Evolutionary conservation across 2,888 invertebrate species (phyloP).

Genomic region (Orthonevra nobilis): DNA sequence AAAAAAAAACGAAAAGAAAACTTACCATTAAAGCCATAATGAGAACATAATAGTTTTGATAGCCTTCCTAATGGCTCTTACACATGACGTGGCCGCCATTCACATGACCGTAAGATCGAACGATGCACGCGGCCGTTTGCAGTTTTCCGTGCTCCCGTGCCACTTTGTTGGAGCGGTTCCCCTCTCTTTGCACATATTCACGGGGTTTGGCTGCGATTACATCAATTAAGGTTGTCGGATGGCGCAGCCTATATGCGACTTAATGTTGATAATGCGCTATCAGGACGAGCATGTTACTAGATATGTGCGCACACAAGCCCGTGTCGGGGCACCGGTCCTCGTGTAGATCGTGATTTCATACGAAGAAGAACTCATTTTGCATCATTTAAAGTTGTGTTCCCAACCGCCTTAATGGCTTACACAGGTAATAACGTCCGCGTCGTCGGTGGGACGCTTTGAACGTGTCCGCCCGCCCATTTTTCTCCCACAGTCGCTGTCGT

Average conservation of each 20-base stretch:
- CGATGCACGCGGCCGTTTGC: conserved; percentile 30
- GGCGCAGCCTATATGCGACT: conserved; percentile 46
- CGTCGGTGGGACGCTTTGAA: conserved; percentile 53
- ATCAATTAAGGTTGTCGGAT: conserved; percentile 48
- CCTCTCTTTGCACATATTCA: conserved; percentile 9
- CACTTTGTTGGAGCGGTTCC: conserved; percentile 17
- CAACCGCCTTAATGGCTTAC: conserved; percentile 62
- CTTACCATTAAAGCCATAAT: conserved; percentile 50
- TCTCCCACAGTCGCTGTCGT: conserved; percentile 51
- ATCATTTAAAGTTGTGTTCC: conserved; percentile 61
- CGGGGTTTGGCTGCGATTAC: conserved; percentile 37
- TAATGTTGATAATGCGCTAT: conserved; percentile 63
- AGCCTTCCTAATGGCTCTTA: conserved; percentile 49
- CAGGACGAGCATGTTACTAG: conserved; percentile 53
- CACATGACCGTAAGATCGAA: conserved; percentile 36
- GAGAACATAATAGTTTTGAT: conserved; percentile 61
- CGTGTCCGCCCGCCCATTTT: conserved; percentile 55
- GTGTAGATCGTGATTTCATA: conserved; percentile 57
- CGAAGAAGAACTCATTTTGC: conserved; percentile 44
- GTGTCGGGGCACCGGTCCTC: conserved; percentile 1
- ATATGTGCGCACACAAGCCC: conserved; percentile 12
- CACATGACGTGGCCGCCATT: conserved; percentile 46
- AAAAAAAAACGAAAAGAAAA: conserved; percentile 35
- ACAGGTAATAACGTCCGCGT: conserved; percentile 55
- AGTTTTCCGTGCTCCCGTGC: too few relatives aligned